Evolutionary conservation across 2,888 invertebrate species (phyloP), one percentile per base, ranked within the genome.

Genomic region (Thalpophila matura): DNA sequence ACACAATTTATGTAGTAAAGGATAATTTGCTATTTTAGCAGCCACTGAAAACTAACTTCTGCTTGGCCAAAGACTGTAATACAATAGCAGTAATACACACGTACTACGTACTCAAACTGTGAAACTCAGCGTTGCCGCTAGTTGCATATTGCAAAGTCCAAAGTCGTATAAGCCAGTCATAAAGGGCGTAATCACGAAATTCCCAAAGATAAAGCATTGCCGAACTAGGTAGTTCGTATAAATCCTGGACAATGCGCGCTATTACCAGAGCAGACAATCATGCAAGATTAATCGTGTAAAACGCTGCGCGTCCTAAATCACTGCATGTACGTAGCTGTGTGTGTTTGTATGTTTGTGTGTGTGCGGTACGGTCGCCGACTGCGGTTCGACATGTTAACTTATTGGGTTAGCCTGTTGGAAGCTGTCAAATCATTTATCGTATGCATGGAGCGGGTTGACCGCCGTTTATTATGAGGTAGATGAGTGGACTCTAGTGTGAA

Each of bases 251-350:
- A 67, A 56, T 65, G 75, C 58, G 29, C 42, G 54, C 62, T 77
- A 77, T 78, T 77, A 78, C 74, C 69, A 67, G 50, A n/a, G 20
- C 49, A 66, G 59, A 79, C 82, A 73, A 79, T 81, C 72, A 73
- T 74, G 74, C 71, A 74, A 78, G 79, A 83, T 79, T 81, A 81
- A 80, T 81, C 59, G 75, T 80, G 80, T 70, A 80, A 79, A 83
- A 77, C 76, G 77, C 58, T 65, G 65, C 50, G 46, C 56, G 38
- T 53, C 63, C 71, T 81, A 81, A 84, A 84, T 83, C 83, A 84
- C 67, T 70, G 63, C 43, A 38, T 54, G 49, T 55, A 43, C 51
- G 51, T 46, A 55, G 29, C 31, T 29, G 37, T 31, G 37, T 27
- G 26, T 26, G 46, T 40, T 24, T 43, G 40, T 24, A 38, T 57